These are phyloP conservation scores for Andrena minutula DNA, from an alignment of 2,888 invertebrate species.

Conservation along the genomic window DNA sequence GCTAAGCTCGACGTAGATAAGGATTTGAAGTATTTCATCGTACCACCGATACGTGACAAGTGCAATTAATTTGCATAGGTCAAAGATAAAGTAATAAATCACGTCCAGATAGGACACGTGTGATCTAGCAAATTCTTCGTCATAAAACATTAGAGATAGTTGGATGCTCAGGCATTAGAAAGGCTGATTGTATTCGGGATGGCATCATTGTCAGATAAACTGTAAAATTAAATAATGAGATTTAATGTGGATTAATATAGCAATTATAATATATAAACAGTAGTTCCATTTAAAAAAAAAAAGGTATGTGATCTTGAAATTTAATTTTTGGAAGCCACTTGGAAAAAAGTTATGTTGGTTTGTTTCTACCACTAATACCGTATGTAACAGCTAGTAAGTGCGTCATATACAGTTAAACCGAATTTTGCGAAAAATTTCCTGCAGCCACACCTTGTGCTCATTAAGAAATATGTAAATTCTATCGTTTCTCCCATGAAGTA, in stretches of 20 bases:
- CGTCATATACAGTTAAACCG: too few species aligned
- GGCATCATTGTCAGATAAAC: neutral
- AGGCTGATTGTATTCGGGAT: neutral
- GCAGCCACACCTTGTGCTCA: too few species aligned
- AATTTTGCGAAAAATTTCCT: too few species aligned
- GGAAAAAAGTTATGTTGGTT: too few species aligned
- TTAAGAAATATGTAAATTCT: too few species aligned
- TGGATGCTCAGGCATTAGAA: neutral
- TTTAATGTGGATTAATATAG: neutral
- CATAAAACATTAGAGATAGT: conserved; percentile 8
- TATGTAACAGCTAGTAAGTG: too few species aligned
- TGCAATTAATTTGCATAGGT: conserved; percentile 48
- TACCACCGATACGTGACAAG: conserved; percentile 32
- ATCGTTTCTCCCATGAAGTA: too few species aligned
- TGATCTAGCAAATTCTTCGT: conserved; percentile 48
- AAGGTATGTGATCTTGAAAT: too few species aligned
- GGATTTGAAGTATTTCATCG: conserved; percentile 58
- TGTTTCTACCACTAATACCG: too few species aligned
- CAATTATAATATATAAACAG: too few species aligned
- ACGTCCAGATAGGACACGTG: conserved; percentile 3
- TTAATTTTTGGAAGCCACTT: too few species aligned
- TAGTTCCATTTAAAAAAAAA: too few species aligned
- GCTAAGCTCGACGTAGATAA: conserved; percentile 48
- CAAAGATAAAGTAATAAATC: conserved; percentile 33
- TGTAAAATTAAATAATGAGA: neutral